Evolutionary conservation across 2,888 invertebrate species (phyloP).

Genomic region (Meteorus colon): DNA sequence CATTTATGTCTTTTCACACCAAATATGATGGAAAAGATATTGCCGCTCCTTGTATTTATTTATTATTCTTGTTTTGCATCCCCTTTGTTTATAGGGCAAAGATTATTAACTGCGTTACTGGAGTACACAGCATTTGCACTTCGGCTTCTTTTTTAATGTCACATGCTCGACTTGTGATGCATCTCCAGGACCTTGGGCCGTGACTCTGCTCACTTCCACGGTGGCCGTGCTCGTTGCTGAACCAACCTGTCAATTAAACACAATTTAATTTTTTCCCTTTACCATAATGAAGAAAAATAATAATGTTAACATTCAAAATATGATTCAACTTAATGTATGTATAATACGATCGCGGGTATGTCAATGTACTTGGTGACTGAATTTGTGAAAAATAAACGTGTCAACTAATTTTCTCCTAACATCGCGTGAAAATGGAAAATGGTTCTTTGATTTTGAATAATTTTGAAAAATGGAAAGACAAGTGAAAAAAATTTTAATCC

Average conservation of each 20-base stretch:
- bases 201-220: conserved; percentile 83
- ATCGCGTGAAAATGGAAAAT: background rate
- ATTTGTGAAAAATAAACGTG: background rate
- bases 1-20: background rate
- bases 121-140: conserved; percentile 95
- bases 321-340: background rate
- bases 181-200: conserved; percentile 83
- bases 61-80: background rate
- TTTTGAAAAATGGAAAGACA: background rate
- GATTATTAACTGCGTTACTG: conserved; percentile 78
- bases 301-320: background rate
- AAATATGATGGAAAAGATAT: background rate
- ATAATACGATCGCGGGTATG: background rate
- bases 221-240: conserved; percentile 74
- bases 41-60: background rate
- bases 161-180: conserved; percentile 90
- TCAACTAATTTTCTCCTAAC: background rate
- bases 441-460: background rate
- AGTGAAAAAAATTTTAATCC: too few relatives aligned
- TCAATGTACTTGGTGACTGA: background rate
- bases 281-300: background rate
- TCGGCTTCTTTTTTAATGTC: conserved; percentile 94
- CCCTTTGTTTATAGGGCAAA: background rate
- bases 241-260: conserved; percentile 56
- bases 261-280: conserved; percentile 7